A percentile compares a stretch with the other conserved stretches of the same genome.
Conservation (phyloP, 2,888 invertebrate genomes). For the Trichogramma dendrolimi region DNA sequence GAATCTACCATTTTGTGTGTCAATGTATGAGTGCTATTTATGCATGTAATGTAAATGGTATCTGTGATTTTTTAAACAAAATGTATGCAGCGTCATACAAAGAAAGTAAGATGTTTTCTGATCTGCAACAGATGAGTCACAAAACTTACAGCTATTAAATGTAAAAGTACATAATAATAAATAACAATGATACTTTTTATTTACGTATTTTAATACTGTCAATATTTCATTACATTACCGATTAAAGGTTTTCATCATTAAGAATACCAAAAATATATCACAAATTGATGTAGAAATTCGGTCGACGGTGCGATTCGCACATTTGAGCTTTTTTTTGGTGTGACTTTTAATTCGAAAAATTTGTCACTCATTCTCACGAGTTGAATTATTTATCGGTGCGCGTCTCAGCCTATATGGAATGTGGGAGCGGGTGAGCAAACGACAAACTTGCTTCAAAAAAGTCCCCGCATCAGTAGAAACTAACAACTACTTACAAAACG, state of each 20-base stretch:
- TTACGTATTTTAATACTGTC: constrained; percentile 3
- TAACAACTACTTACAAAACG: too few relatives aligned
- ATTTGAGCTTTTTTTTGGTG: too few relatives aligned
- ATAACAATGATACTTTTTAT: constrained; percentile 25
- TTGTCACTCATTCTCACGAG: too few relatives aligned
- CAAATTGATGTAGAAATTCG: background rate
- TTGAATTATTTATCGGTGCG: too few relatives aligned
- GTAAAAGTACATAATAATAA: constrained; percentile 18
- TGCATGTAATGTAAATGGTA: constrained; percentile 36
- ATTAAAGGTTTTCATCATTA: constrained; percentile 6
- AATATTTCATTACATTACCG: constrained; percentile 7
- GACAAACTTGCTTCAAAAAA: too few relatives aligned
- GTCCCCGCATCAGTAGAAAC: too few relatives aligned
- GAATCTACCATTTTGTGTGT: constrained; percentile 33
- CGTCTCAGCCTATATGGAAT: too few relatives aligned
- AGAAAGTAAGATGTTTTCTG: constrained; percentile 19
- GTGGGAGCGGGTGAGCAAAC: too few relatives aligned
- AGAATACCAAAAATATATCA: constrained; percentile 16
- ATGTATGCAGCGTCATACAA: constrained; percentile 15
- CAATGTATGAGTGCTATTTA: constrained; percentile 37
- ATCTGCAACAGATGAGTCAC: constrained; percentile 18
- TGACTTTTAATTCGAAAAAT: too few relatives aligned
- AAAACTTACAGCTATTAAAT: constrained; percentile 20
- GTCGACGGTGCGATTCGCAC: too few relatives aligned
- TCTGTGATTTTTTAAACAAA: constrained; percentile 38